These are phyloP conservation scores for Salpingus planirostris DNA, from an alignment of 2,888 invertebrate species.

Conservation along the genomic window DNA sequence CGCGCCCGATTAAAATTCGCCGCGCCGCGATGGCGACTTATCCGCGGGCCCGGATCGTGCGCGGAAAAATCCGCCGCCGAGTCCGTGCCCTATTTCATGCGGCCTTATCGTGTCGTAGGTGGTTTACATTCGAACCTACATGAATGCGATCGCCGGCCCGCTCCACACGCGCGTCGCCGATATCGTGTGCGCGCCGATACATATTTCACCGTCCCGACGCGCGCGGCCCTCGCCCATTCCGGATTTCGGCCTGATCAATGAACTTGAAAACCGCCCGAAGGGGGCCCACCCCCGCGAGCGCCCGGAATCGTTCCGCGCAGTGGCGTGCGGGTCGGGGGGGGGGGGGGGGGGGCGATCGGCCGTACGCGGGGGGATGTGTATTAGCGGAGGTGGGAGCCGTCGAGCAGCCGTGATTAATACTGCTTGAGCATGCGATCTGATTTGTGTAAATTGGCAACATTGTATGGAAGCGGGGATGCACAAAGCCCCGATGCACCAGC, in stretches of 20 bases:
- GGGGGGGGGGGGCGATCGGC: constrained; percentile 31
- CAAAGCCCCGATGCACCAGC: too few relatives aligned
- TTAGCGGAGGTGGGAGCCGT: constrained; percentile 31
- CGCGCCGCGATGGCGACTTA: constrained; percentile 12
- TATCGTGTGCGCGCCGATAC: constrained; percentile 23
- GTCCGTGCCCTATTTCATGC: constrained; percentile 20
- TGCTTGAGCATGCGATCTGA: constrained; percentile 47
- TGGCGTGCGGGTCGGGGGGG: constrained; percentile 31
- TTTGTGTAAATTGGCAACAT: constrained; percentile 41
- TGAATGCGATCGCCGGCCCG: constrained; percentile 16
- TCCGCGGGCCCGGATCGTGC: constrained; percentile 20
- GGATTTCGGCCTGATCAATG: constrained; percentile 36
- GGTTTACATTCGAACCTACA: constrained; percentile 28
- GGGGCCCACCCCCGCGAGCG: constrained; percentile 13
- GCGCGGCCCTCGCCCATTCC: constrained; percentile 28
- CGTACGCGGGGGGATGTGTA: constrained; percentile 22
- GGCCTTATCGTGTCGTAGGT: constrained; percentile 27
- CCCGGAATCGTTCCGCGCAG: constrained; percentile 35
- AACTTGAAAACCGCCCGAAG: constrained; percentile 30
- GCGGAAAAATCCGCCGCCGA: constrained; percentile 20
- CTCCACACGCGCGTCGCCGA: constrained; percentile 26
- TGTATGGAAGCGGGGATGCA: too few relatives aligned
- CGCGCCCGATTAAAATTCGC: constrained; percentile 18
- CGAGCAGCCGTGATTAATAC: constrained; percentile 48
- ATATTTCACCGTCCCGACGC: constrained; percentile 30